Percentiles rank a stretch among this genome's conserved stretches.
Conservation (phyloP, 2,888 invertebrate species). For the Rhynchonema sp. region DNA sequence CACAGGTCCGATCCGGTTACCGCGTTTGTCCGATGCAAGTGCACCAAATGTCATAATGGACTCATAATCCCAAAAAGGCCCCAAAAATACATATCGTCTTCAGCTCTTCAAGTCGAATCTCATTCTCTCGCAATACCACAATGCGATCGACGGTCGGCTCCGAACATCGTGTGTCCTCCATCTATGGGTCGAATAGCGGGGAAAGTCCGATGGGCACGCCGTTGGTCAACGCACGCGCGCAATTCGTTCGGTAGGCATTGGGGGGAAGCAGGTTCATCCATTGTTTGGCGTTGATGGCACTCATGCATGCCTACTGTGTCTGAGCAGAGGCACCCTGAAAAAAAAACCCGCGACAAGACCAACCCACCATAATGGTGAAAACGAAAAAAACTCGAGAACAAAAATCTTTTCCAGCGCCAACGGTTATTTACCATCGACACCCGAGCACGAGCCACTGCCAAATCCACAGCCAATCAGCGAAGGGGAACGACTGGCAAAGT, state of each 20-base stretch:
- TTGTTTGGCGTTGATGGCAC: too few relatives aligned
- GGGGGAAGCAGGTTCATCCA: too few relatives aligned
- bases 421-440: background rate
- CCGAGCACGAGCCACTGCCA: background rate
- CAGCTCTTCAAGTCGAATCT: conserved; percentile 26
- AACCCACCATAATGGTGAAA: too few relatives aligned
- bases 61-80: background rate
- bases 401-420: background rate
- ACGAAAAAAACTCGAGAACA: too few relatives aligned
- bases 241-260: too few relatives aligned
- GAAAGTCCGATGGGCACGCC: conserved; percentile 1
- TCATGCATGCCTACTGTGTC: too few relatives aligned
- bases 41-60: background rate
- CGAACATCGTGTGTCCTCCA: conserved; percentile 5
- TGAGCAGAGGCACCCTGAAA: background rate
- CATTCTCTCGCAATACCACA: conserved; percentile 26
- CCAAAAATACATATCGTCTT: background rate
- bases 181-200: conserved; percentile 9
- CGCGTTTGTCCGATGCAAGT: background rate
- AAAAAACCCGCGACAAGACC: too few relatives aligned
- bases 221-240: background rate
- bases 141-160: conserved; percentile 8
- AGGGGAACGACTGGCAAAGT: background rate
- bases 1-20: background rate
- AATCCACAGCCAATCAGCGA: background rate